These are phyloP conservation scores for Drosophila auraria DNA, from an alignment of 1,140 invertebrate species.

Conservation along the genomic window DNA sequence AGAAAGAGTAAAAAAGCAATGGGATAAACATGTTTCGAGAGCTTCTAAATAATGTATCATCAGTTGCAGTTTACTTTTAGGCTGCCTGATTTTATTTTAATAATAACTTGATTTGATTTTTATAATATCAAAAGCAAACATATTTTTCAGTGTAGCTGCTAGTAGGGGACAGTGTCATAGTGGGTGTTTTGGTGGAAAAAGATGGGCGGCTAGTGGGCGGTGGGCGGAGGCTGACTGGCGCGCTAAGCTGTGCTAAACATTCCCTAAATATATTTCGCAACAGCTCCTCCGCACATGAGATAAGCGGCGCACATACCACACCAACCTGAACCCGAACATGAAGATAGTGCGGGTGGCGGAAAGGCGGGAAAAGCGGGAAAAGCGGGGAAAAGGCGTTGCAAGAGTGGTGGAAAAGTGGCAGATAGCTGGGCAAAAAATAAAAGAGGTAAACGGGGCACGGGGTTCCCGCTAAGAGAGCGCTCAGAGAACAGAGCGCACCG, in stretches of 20 bases:
- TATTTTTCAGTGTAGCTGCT: background rate
- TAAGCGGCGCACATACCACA: conserved; percentile 70
- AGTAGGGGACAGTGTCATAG: conserved; percentile 7
- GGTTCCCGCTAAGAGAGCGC: conserved; percentile 26
- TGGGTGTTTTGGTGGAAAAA: background rate
- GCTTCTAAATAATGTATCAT: background rate
- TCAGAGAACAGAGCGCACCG: conserved; percentile 33
- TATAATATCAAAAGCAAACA: background rate
- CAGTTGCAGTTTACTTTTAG: background rate
- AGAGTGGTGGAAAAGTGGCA: conserved; percentile 15
- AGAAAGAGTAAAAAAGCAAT: rapidly evolving
- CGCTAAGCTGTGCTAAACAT: conserved; percentile 82
- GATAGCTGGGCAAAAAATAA: conserved; percentile 2
- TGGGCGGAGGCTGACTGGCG: conserved; percentile 42
- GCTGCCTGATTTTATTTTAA: background rate
- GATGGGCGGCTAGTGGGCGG: background rate
- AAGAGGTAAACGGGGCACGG: background rate
- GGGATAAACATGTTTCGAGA: background rate
- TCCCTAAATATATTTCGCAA: conserved; percentile 82
- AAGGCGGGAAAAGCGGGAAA: background rate
- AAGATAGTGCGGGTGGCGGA: conserved; percentile 29
- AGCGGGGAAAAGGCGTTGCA: background rate
- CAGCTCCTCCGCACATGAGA: conserved; percentile 69
- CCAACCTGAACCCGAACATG: conserved; percentile 49
- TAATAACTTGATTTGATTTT: background rate